Evolutionary conservation across 2,888 invertebrate genomes (phyloP), one percentile per base, ranked within the genome.

Genomic region (Cantharis rufa): DNA sequence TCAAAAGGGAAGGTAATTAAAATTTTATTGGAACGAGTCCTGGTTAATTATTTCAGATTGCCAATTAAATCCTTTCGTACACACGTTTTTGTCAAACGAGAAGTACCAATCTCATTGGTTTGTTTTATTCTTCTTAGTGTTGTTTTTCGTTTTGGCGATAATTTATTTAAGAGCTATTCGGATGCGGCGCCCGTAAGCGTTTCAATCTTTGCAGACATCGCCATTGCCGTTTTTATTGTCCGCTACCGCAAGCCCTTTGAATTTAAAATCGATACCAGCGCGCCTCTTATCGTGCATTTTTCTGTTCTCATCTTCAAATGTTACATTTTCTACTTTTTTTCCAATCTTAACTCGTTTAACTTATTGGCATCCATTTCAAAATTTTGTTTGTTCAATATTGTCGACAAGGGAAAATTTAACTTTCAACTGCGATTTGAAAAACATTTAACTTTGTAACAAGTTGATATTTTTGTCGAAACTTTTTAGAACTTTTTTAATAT

Each of bases 151-250:
- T 13, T 15, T 27, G 75, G 75, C 18, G 79, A 80, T 80, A 80
- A 80, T 80, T 79, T 80, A 80, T 80, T 80, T 80, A 80, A 79
- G 78, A 79, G 79, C 77, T 75, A 80, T 80, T 80, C 80, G 79
- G 76, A 80, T 80, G 80, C 80, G 80, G 78, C 78, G 72, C 63
- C 75, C 77, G 80, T 79, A 79, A 74, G 77, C 75, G 78, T 71
- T 72, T 75, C 75, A 78, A 76, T 78, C 80, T 75, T 78, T 78
- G 74, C 78, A 75, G 78, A 78, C 78, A 75, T 78, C 75, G 71
- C 75, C 78, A 63, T 75, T 78, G 75, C 75, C 73, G 78, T 75
- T 78, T 78, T 78, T 78, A 75, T 78, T 78, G 78, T 75, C 75
- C 72, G 72, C 75, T 73, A 74, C 78, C 75, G 78, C 75, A 73